Conservation (phyloP, 2,797 vertebrate genomes). For the Borostomias antarcticus region DNA sequence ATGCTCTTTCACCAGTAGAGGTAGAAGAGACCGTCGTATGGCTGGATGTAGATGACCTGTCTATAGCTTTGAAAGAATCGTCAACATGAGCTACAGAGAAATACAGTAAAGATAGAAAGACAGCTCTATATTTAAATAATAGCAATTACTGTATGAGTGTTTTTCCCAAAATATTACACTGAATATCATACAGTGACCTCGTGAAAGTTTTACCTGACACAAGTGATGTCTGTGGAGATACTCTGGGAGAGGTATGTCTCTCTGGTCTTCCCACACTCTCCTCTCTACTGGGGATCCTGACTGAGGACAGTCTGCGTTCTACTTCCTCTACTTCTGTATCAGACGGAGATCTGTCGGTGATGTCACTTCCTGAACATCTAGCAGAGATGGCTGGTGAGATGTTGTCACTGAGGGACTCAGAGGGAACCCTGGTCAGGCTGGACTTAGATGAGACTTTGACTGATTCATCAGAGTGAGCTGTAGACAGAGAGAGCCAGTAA, state of each 20-base stretch:
- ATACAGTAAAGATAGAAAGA: neutral
- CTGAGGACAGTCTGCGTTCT: no score
- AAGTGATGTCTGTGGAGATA: constrained; percentile 7
- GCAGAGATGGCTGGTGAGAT: neutral
- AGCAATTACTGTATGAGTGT: no score
- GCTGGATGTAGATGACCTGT: neutral
- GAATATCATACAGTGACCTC: no score
- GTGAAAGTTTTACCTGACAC: neutral
- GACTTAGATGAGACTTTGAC: no score
- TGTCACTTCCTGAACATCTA: neutral
- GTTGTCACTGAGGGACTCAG: neutral
- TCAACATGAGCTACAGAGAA: neutral
- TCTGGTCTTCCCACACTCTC: no score
- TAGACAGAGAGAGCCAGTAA: no score
- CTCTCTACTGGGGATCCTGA: no score
- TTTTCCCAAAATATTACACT: no score
- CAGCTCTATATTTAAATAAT: no score
- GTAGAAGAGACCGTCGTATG: neutral
- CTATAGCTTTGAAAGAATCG: neutral
- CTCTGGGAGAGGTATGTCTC: neutral
- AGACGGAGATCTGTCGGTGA: neutral
- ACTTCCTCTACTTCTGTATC: neutral
- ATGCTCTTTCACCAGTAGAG: neutral
- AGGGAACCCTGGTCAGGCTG: neutral
- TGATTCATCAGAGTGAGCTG: no score